phyloP scores from a whole-genome alignment of 2,797 vertebrate species.

The Chelidonichthys spinosus region DNA sequence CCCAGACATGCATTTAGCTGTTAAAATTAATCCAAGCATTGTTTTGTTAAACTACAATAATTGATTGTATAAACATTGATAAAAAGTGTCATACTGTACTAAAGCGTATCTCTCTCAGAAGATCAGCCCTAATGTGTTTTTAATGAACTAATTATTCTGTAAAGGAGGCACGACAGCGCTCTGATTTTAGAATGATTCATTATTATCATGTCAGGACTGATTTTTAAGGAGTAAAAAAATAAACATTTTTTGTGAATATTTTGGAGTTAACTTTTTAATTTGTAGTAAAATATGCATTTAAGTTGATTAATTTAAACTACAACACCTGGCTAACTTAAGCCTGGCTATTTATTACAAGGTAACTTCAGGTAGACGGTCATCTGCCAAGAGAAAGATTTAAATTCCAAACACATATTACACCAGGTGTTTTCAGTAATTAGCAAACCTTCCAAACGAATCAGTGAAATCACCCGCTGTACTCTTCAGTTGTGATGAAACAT shows the following conservation, averaged over 20 bases:
- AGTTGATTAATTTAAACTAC: too few species aligned
- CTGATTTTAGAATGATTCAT: constrained; percentile 53
- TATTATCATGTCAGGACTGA: constrained; percentile 24
- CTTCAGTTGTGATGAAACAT: neutral
- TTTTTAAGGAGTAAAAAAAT: neutral
- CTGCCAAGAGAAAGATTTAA: constrained; percentile 15
- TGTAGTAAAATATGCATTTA: too few species aligned
- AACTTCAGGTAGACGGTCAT: neutral
- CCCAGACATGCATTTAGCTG: too few species aligned
- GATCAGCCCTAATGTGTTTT: neutral
- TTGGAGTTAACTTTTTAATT: too few species aligned
- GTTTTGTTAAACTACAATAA: too few species aligned
- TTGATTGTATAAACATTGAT: too few species aligned
- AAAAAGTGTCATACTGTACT: neutral
- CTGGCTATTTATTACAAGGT: neutral
- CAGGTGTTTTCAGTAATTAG: constrained; percentile 46
- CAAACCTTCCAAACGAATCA: constrained; percentile 28
- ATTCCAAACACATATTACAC: constrained; percentile 22
- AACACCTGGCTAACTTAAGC: too few species aligned
- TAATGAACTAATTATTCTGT: constrained; percentile 42
- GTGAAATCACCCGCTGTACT: constrained; percentile 20
- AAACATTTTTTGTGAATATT: too few species aligned
- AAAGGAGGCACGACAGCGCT: neutral
- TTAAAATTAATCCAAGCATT: too few species aligned
- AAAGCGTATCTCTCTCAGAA: neutral